A percentile compares a stretch with the other conserved stretches of the same genome.
Evolutionary conservation across 2,113 vertebrate genomes (phyloP).

Genomic region (Cacatua alba): DNA sequence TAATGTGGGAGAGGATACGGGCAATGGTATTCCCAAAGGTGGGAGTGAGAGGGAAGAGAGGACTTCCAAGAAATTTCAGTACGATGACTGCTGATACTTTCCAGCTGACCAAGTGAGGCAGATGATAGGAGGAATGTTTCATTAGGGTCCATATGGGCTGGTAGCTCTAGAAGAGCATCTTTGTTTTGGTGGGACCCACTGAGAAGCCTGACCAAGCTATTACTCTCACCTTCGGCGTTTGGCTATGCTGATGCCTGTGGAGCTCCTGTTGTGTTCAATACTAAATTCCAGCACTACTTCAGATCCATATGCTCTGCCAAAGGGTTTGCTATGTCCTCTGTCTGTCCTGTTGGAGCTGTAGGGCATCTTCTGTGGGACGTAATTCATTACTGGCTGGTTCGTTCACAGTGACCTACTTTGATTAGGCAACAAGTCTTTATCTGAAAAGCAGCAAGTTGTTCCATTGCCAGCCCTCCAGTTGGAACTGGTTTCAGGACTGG

Average conservation of each 20-base stretch:
- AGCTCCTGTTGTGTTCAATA: not conserved
- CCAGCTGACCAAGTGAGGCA: accelerated
- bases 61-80: not conserved
- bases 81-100: not conserved
- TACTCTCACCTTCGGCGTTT: accelerated
- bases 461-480: not conserved
- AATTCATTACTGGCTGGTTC: not conserved
- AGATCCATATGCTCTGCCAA: not conserved
- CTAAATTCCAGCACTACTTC: not conserved
- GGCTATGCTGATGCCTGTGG: not conserved
- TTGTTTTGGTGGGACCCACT: not conserved
- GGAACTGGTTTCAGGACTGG: not conserved
- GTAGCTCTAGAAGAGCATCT: not conserved
- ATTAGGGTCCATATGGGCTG: not conserved
- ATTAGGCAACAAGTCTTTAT: conserved; percentile 15
- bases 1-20: accelerated
- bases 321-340: not conserved
- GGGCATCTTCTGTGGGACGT: not conserved
- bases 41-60: not conserved
- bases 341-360: not conserved
- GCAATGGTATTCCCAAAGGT: not conserved
- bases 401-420: conserved; percentile 31
- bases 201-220: not conserved
- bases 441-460: conserved; percentile 11
- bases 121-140: not conserved